Base-by-base conservation (phyloP, 2,888 invertebrate genomes). In the Drosophila quinaria region DNA sequence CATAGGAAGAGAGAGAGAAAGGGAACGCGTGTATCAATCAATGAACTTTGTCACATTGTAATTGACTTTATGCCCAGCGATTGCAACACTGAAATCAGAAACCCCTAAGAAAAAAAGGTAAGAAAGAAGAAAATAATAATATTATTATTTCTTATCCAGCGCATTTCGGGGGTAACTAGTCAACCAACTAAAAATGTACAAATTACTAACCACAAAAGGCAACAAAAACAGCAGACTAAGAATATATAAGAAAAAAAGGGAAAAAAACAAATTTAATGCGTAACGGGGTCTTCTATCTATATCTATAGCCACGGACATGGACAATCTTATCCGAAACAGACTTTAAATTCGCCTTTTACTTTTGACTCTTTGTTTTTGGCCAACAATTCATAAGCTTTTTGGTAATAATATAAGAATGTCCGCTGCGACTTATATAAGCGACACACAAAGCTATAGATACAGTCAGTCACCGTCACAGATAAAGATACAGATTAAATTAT, bases 181-280 rank as follows among this genome's bases (percentile, higher is more conserved):
- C 79, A 81, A 58, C 54, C 25, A 37, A 62, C 74, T 84, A 81
- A 85, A 82, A 74, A 50, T 84, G 61, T 78, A 59, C 70, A 70
- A 67, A 68, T 74, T 81, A 69, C 78, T 80, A 80, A 13, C 35
- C 22, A 35, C 22, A 37, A 70, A 70, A 19, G 31, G 15, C 13
- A 52, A 29, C 9, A 41, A 22, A 33, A 35, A 8, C n/a, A n/a
- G 2, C 10, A 39, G 51, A 11, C n/a, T 52, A 11, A 19, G 25
- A 19, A 50, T 22, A 50, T 50, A 50, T 22, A 50, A 35, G 51
- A 25, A 56, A 41, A 54, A 54, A 35, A 35, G 51, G 25, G 46
- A 42, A 54, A 42, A 54, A 54, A 29, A 17, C 54, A 41, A 31
- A 17, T 31, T 22, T 22, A 58, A 49, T 58, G 39, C 42, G 52